Evolutionary conservation across 2,888 invertebrate species (phyloP).

Genomic region (Cryptophagus acutangulus): DNA sequence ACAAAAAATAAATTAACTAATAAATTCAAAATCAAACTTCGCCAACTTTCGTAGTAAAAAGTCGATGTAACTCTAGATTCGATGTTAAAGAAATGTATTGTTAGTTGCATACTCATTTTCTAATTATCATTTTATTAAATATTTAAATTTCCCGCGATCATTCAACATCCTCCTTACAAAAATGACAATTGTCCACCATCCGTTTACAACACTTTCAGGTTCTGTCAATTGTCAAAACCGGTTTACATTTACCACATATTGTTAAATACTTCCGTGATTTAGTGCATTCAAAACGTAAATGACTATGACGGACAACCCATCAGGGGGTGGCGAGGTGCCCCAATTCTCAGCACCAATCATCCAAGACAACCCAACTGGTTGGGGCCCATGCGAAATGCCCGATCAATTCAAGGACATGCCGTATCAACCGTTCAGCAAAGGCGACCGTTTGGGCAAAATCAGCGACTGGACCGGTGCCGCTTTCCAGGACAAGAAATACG

Average conservation of each 20-base stretch:
- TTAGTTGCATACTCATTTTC: too few relatives aligned
- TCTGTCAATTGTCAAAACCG: conserved; percentile 9
- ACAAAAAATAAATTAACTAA: too few relatives aligned
- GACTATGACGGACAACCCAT: conserved; percentile 39
- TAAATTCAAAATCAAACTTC: too few relatives aligned
- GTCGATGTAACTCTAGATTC: too few relatives aligned
- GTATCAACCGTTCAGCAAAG: conserved; percentile 98
- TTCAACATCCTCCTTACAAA: neutral
- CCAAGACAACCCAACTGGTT: conserved; percentile 84
- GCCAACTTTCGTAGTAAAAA: too few relatives aligned
- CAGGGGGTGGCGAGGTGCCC: conserved; percentile 56
- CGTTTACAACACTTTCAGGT: conserved; percentile 8
- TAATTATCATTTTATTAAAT: too few relatives aligned
- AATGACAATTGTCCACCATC: conserved; percentile 1
- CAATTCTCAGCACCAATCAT: conserved; percentile 70
- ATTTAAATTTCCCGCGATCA: conserved; percentile 7
- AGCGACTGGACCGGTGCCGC: conserved; percentile 97
- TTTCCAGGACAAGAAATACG: conserved; percentile 89
- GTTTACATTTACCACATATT: conserved; percentile 4
- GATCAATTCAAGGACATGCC: conserved; percentile 95
- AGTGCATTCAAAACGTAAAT: conserved; percentile 20
- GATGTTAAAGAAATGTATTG: too few relatives aligned
- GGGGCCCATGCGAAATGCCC: conserved; percentile 95
- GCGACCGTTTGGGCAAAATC: conserved; percentile 96
- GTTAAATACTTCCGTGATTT: too few relatives aligned